These are phyloP conservation scores for Philypnodon macrostomus DNA, from an alignment of 2,797 vertebrate genomes.

Conservation along the genomic window DNA sequence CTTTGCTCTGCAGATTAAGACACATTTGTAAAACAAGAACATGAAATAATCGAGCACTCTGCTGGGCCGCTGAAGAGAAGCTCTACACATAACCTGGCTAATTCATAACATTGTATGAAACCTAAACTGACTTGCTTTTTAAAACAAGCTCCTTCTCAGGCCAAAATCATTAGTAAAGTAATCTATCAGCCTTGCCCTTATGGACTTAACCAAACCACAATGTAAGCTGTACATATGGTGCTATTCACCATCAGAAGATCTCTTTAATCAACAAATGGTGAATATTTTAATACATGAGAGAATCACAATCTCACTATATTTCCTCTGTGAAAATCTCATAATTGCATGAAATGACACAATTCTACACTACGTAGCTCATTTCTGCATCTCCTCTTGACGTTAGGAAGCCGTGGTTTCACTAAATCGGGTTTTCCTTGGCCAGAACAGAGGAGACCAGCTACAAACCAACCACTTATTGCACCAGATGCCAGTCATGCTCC, in stretches of 20 bases:
- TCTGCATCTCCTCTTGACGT: conserved; percentile 37
- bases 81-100: conserved; percentile 49
- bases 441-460: conserved; percentile 45
- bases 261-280: conserved; percentile 36
- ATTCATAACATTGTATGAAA: conserved; percentile 73
- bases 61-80: conserved; percentile 59
- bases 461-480: conserved; percentile 58
- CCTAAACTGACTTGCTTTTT: conserved; percentile 67
- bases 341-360: conserved; percentile 34
- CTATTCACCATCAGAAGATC: conserved; percentile 55
- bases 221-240: conserved; percentile 62
- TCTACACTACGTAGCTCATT: conserved; percentile 23
- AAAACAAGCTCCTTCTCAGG: conserved; percentile 65
- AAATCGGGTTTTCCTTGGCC: conserved; percentile 75
- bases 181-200: conserved; percentile 70
- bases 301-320: conserved; percentile 22
- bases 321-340: conserved; percentile 18
- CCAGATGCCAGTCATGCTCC: conserved; percentile 66
- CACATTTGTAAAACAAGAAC: conserved; percentile 74
- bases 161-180: conserved; percentile 79
- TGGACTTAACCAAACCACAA: conserved; percentile 68
- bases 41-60: conserved; percentile 75
- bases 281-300: conserved; percentile 17
- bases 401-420: conserved; percentile 63
- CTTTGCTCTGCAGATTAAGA: conserved; percentile 77